These are phyloP conservation scores for Elymnias hypermnestra DNA, from an alignment of 1,140 invertebrate genomes.

Conservation along the genomic window DNA sequence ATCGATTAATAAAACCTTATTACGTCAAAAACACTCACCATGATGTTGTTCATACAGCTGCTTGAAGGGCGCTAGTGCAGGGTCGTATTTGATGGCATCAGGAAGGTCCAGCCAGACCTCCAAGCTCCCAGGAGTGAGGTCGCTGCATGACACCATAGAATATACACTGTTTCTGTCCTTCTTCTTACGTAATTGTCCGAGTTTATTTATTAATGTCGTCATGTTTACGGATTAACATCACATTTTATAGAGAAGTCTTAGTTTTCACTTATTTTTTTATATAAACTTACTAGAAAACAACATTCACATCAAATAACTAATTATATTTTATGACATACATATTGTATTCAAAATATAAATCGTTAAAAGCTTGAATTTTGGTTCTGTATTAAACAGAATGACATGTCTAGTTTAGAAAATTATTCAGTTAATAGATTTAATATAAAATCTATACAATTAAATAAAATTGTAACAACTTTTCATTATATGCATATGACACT, in stretches of 20 bases:
- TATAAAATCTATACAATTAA: too few species aligned
- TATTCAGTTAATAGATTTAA: too few species aligned
- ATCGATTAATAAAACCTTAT: too few species aligned
- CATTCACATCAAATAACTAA: too few species aligned
- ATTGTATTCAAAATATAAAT: too few species aligned
- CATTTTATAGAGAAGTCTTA: not conserved
- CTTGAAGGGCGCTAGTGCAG: constrained; percentile 78
- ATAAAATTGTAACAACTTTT: too few species aligned
- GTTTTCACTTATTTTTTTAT: not conserved
- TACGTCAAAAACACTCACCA: constrained; percentile 54
- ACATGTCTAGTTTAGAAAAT: too few species aligned
- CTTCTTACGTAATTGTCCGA: constrained; percentile 22
- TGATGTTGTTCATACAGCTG: constrained; percentile 78
- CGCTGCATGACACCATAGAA: constrained; percentile 71
- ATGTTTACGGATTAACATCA: constrained; percentile 15
- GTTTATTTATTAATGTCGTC: constrained; percentile 26
- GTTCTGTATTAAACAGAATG: too few species aligned
- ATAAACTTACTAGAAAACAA: too few species aligned
- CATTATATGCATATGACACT: too few species aligned
- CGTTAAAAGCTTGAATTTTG: too few species aligned
- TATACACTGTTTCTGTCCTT: constrained; percentile 42
- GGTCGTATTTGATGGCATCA: constrained; percentile 79
- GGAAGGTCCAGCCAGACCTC: constrained; percentile 80
- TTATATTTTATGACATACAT: too few species aligned
- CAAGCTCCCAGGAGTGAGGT: constrained; percentile 79